Conservation (phyloP, 2,888 invertebrate species). For the Thyatira batis region DNA sequence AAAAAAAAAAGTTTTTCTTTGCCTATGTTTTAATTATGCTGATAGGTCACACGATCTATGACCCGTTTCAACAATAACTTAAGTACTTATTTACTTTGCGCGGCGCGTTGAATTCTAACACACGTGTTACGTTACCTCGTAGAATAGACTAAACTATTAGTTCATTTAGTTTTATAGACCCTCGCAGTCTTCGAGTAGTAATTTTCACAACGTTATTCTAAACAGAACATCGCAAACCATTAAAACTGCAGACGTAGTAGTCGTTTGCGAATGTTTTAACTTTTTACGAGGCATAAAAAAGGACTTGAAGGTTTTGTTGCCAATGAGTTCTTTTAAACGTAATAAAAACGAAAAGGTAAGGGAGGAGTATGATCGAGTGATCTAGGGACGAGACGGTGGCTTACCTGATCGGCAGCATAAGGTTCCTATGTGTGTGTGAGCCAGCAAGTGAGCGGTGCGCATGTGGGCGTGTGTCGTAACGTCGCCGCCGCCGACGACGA, state of each 20-base stretch:
- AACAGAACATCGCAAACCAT: constrained; percentile 15
- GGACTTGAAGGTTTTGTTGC: constrained; percentile 9
- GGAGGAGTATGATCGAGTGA: constrained; percentile 47
- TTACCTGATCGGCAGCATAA: constrained; percentile 52
- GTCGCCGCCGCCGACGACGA: constrained; percentile 44
- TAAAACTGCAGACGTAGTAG: constrained; percentile 9
- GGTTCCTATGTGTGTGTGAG: constrained; percentile 36
- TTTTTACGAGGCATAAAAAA: constrained; percentile 26
- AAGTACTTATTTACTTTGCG: constrained; percentile 1
- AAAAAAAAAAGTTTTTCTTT: not conserved
- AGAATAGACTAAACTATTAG: too few relatives aligned
- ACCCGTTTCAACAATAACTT: not conserved
- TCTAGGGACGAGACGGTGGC: constrained; percentile 45
- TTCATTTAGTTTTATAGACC: not conserved
- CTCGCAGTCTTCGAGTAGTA: not conserved
- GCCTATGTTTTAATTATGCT: not conserved
- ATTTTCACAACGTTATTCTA: not conserved
- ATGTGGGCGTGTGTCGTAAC: constrained; percentile 74
- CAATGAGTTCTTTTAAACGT: constrained; percentile 24
- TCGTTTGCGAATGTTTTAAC: constrained; percentile 7
- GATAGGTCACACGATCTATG: too few relatives aligned
- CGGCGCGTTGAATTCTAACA: constrained; percentile 53
- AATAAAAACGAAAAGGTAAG: constrained; percentile 37
- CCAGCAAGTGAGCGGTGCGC: constrained; percentile 32
- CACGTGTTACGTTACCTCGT: constrained; percentile 10